A percentile compares a stretch with the other conserved stretches of the same genome.
phyloP scores from a whole-genome alignment of 2,113 vertebrate species.

The Cheirogaleus medius region DNA sequence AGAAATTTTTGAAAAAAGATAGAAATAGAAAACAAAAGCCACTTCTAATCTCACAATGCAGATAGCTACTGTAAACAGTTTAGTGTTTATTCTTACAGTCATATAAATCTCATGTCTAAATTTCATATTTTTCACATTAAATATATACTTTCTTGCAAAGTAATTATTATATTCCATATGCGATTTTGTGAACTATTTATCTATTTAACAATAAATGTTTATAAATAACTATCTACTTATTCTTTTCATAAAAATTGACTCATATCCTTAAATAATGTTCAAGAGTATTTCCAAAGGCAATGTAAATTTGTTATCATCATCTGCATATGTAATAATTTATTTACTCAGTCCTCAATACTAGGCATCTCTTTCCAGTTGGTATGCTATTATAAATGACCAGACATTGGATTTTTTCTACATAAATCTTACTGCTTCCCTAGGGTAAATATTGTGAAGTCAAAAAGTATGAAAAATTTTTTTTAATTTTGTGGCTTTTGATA shows the following conservation, averaged over 20 bases:
- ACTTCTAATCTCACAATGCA: not conserved
- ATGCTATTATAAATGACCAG: not conserved
- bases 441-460: not conserved
- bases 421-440: not conserved
- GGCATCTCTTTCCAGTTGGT: not conserved
- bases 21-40: slow-evolving; percentile 4
- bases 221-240: not conserved
- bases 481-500: not conserved
- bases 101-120: not conserved
- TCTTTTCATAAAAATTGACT: slow-evolving; percentile 26
- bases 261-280: not conserved
- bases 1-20: not conserved
- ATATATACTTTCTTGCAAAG: slow-evolving; percentile 32
- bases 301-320: not conserved
- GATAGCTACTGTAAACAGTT: not conserved
- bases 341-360: not conserved
- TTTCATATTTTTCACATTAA: not conserved
- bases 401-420: not conserved
- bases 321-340: not conserved
- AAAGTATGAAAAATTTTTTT: not conserved
- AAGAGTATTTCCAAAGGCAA: not conserved
- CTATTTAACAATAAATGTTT: not conserved
- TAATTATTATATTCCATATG: not conserved
- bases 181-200: not conserved
- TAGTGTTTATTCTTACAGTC: not conserved